Conservation (phyloP, 2,797 vertebrate genomes). For the Fratercula arctica region DNA sequence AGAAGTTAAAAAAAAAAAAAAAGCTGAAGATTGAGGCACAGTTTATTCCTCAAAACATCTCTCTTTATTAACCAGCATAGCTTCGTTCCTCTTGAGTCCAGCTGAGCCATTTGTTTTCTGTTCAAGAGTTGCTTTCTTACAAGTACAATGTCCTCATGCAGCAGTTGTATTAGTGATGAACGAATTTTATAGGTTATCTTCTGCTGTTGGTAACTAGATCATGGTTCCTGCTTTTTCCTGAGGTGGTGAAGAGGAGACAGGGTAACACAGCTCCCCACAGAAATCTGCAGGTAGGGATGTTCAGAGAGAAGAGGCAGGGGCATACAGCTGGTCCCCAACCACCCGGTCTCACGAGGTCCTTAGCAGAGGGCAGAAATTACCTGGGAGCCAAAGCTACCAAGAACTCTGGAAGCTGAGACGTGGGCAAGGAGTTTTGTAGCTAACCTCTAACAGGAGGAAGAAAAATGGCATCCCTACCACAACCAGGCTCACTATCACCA, state of each 20-base stretch:
- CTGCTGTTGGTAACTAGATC: neutral
- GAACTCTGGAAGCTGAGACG: neutral
- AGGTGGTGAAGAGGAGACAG: neutral
- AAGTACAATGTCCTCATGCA: neutral
- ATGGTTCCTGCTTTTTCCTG: neutral
- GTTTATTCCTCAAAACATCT: neutral
- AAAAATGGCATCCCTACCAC: neutral
- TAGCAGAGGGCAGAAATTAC: neutral
- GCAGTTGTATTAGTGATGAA: neutral
- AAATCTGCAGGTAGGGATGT: neutral
- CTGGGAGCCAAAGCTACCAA: neutral
- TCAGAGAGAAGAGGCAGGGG: neutral
- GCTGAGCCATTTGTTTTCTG: neutral
- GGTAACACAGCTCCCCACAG: neutral
- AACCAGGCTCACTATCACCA: neutral
- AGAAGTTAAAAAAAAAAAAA: neutral
- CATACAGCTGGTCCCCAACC: neutral
- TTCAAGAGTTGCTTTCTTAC: neutral
- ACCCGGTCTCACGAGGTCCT: neutral
- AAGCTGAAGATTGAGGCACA: neutral
- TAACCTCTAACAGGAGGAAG: neutral
- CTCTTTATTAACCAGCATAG: neutral
- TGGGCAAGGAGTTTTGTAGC: neutral
- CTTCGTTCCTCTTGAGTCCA: neutral
- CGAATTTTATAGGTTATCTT: neutral